These are phyloP conservation scores for Loripinus fragilis DNA, from an alignment of 2,888 invertebrate genomes.

Conservation along the genomic window DNA sequence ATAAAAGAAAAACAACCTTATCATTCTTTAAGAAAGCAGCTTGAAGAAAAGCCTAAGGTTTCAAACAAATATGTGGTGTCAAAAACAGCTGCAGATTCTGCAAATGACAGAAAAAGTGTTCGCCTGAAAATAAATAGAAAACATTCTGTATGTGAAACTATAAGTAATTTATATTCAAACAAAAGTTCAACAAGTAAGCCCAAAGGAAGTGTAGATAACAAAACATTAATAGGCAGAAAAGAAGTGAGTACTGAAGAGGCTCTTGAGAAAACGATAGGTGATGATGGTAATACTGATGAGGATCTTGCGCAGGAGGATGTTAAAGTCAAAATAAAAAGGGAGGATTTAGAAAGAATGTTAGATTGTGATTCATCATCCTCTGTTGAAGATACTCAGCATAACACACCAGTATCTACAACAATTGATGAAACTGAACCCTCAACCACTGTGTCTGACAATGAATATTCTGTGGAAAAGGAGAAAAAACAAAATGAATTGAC, in stretches of 20 bases:
- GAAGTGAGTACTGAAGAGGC: not conserved
- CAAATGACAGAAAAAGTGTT: not conserved
- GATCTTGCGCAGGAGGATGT: not conserved
- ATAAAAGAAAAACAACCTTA: not conserved
- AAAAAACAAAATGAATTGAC: conserved; percentile 50
- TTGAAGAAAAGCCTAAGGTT: not conserved
- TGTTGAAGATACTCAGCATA: not conserved
- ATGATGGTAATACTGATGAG: not conserved
- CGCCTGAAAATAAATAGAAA: not conserved
- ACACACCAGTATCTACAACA: not conserved
- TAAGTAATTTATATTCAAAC: not conserved
- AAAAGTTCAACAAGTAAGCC: not conserved
- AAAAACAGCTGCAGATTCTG: not conserved
- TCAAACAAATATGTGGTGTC: not conserved
- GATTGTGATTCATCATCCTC: conserved; percentile 13
- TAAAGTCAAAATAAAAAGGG: not conserved
- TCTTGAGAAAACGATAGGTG: not conserved
- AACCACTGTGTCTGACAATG: conserved; percentile 1
- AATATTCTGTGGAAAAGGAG: conserved; percentile 21
- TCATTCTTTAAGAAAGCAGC: not conserved
- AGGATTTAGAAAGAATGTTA: not conserved
- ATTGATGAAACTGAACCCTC: conserved; percentile 9
- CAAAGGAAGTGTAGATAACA: not conserved
- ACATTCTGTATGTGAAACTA: not conserved
- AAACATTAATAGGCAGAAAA: not conserved